phyloP scores from a whole-genome alignment of 1,140 invertebrate species.

The Trichoplusia ni region DNA sequence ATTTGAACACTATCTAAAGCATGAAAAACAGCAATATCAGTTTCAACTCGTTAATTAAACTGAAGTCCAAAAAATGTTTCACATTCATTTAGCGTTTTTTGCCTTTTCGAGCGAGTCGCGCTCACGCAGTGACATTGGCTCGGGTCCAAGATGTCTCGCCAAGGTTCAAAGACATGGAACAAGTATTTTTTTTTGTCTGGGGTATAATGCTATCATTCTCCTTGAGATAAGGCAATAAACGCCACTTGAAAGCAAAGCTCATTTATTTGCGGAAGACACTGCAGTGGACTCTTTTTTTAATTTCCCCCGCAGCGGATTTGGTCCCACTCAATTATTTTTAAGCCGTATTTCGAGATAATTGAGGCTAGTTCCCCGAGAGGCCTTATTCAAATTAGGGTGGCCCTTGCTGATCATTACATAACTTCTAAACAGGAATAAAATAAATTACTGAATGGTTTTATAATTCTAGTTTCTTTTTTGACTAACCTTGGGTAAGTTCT shows the following conservation, averaged over 20 bases:
- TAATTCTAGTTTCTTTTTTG: neutral
- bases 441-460: neutral
- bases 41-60: constrained; percentile 31
- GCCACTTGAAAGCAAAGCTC: constrained; percentile 70
- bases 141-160: constrained; percentile 66
- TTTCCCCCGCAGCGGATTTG: constrained; percentile 48
- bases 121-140: constrained; percentile 68
- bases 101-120: constrained; percentile 51
- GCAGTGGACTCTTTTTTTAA: constrained; percentile 63
- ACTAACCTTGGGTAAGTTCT: neutral
- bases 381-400: constrained; percentile 7
- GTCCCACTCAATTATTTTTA: constrained; percentile 62
- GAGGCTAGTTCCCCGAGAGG: constrained; percentile 11
- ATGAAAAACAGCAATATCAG: no score
- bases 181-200: constrained; percentile 67
- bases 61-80: constrained; percentile 41
- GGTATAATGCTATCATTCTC: constrained; percentile 73
- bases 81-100: constrained; percentile 60
- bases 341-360: constrained; percentile 29
- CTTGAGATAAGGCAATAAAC: constrained; percentile 76
- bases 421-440: constrained; percentile 1
- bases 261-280: constrained; percentile 71
- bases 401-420: neutral
- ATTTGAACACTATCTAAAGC: no score
- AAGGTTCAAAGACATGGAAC: constrained; percentile 74